Evolutionary conservation across 2,113 vertebrate species (phyloP).

Genomic region (Sebastes schlegelii): DNA sequence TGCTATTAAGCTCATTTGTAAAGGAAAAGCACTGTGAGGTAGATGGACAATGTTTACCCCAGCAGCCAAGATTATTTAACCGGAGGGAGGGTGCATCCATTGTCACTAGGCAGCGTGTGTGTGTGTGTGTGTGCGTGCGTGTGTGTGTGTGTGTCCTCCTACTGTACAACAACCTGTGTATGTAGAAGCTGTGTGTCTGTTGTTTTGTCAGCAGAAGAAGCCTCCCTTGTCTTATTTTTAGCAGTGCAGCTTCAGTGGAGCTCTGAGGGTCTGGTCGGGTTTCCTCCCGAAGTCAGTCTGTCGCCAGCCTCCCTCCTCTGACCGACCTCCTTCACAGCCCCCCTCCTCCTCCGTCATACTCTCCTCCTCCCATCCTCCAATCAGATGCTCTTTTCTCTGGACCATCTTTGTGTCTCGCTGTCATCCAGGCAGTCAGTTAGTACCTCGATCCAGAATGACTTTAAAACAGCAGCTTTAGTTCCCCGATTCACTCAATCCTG

Average conservation of each 20-base stretch:
- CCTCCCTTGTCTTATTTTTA: slow-evolving; percentile 83
- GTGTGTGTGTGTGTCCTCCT: slow-evolving; percentile 55
- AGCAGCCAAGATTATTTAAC: slow-evolving; percentile 50
- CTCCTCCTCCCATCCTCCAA: slow-evolving; percentile 18
- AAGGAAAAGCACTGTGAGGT: slow-evolving; percentile 73
- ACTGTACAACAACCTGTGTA: slow-evolving; percentile 53
- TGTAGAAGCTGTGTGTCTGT: slow-evolving; percentile 66
- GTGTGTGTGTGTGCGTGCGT: slow-evolving; percentile 38
- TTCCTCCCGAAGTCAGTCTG: slow-evolving; percentile 82
- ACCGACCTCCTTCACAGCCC: slow-evolving; percentile 22
- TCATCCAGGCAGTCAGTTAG: background rate
- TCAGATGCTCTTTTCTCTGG: background rate
- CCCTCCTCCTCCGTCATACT: slow-evolving; percentile 9
- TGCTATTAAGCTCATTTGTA: slow-evolving; percentile 71
- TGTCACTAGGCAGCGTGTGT: slow-evolving; percentile 63
- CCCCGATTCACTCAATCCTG: background rate
- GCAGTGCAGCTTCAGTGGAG: slow-evolving; percentile 73
- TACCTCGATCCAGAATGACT: background rate
- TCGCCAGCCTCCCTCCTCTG: slow-evolving; percentile 75
- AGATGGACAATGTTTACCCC: slow-evolving; percentile 51
- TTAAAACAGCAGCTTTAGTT: background rate
- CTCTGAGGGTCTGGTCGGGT: slow-evolving; percentile 79
- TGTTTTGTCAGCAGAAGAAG: slow-evolving; percentile 79
- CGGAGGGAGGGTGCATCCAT: slow-evolving; percentile 62
- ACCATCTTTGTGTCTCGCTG: background rate